Percentiles rank a stretch among this genome's conserved stretches.
Evolutionary conservation across 2,797 vertebrate genomes (phyloP).

Genomic region (Arctocebus calabarensis): DNA sequence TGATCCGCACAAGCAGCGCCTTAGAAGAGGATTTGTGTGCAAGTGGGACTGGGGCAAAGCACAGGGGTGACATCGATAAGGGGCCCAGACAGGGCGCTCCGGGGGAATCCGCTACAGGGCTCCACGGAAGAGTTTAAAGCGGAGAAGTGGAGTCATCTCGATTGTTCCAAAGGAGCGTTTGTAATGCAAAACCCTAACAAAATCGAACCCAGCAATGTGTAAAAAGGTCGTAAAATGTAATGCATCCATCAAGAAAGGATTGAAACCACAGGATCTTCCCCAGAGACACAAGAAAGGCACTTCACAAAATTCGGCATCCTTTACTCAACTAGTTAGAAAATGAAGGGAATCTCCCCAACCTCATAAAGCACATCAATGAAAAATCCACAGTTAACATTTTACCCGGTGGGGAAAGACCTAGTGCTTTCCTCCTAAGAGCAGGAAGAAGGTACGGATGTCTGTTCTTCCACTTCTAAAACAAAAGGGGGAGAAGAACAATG

Average conservation of each 20-base stretch:
- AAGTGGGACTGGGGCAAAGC: background rate
- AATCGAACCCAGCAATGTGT: background rate
- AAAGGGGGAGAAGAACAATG: background rate
- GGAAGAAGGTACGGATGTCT: background rate
- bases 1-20: fast-evolving
- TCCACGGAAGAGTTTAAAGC: background rate
- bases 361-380: background rate
- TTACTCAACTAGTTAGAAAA: background rate
- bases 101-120: background rate
- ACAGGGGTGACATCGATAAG: background rate
- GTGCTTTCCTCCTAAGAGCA: background rate
- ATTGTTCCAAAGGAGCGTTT: background rate
- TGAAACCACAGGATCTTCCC: background rate
- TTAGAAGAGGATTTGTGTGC: background rate
- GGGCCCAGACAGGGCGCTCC: background rate
- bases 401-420: background rate
- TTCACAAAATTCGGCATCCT: background rate
- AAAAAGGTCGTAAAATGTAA: background rate
- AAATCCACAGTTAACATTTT: background rate
- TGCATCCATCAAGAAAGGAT: background rate
- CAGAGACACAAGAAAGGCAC: background rate
- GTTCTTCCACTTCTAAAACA: background rate
- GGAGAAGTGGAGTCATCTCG: too few species aligned
- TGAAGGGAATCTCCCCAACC: background rate
- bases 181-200: background rate